Conservation (phyloP, 2,797 vertebrate genomes). For the Crax fasciolata region DNA sequence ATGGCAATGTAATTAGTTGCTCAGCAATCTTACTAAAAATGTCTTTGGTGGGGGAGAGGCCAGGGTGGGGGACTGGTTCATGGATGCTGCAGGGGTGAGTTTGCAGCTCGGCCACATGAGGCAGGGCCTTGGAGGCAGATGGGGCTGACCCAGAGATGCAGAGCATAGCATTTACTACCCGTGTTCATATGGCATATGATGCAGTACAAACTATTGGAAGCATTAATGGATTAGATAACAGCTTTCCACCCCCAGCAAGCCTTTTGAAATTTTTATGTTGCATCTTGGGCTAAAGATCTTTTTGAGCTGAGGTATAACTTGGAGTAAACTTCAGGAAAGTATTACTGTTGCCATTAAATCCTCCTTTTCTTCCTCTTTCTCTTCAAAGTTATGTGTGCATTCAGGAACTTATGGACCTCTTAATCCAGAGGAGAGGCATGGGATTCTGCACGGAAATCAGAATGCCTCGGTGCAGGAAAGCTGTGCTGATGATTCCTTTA, state of each 20-base stretch:
- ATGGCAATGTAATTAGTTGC: constrained; percentile 70
- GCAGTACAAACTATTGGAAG: neutral
- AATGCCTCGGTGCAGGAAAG: neutral
- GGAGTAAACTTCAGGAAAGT: constrained; percentile 5
- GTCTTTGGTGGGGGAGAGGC: constrained; percentile 60
- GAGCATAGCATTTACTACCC: fast-evolving
- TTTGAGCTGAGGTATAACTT: neutral
- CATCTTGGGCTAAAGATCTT: neutral
- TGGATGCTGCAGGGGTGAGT: constrained; percentile 18
- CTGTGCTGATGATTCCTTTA: neutral
- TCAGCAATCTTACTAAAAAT: constrained; percentile 69
- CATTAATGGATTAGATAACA: neutral
- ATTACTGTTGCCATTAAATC: neutral
- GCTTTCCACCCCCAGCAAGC: constrained; percentile 29
- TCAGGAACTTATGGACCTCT: neutral
- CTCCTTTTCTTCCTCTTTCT: neutral
- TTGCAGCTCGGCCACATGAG: neutral
- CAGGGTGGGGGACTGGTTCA: neutral
- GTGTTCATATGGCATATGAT: fast-evolving
- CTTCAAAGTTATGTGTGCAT: neutral
- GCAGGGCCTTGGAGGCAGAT: neutral
- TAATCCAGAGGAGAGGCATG: neutral
- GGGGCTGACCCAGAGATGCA: neutral
- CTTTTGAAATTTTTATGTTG: neutral
- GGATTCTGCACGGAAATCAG: neutral